Conservation (phyloP, 2,888 invertebrate species). For the Stegana nigrithorax region DNA sequence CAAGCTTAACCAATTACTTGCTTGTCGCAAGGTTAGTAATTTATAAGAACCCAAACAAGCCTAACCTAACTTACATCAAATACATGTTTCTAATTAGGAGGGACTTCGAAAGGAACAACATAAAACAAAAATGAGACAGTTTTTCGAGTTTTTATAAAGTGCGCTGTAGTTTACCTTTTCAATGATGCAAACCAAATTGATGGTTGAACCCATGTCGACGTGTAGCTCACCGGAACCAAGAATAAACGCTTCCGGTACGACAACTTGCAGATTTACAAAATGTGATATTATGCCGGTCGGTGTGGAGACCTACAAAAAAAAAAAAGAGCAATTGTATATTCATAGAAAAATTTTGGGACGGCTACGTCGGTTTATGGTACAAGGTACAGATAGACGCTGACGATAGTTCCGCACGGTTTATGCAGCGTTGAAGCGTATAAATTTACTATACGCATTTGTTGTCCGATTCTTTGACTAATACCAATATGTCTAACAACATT, state of each 20-base stretch:
- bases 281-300: slow-evolving; percentile 86
- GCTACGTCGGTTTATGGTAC: too few relatives aligned
- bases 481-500: slow-evolving; percentile 40
- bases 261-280: slow-evolving; percentile 88
- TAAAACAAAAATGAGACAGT: too few relatives aligned
- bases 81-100: too few relatives aligned
- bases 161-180: slow-evolving; percentile 84
- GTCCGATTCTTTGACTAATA: slow-evolving; percentile 32
- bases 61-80: too few relatives aligned
- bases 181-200: slow-evolving; percentile 88
- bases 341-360: not conserved
- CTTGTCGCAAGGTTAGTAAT: too few relatives aligned
- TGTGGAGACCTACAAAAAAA: slow-evolving; percentile 80
- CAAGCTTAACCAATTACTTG: too few relatives aligned
- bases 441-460: not conserved
- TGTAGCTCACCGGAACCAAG: slow-evolving; percentile 89
- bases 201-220: slow-evolving; percentile 89
- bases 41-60: too few relatives aligned
- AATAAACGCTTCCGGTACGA: slow-evolving; percentile 90
- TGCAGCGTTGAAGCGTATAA: too few relatives aligned
- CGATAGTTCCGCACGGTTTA: too few relatives aligned
- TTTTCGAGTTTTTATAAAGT: too few relatives aligned
- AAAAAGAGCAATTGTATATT: slow-evolving; percentile 26
- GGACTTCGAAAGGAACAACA: too few relatives aligned
- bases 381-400: too few relatives aligned